Conservation (phyloP, 2,888 invertebrate species). For the Hoplodrina ambigua region DNA sequence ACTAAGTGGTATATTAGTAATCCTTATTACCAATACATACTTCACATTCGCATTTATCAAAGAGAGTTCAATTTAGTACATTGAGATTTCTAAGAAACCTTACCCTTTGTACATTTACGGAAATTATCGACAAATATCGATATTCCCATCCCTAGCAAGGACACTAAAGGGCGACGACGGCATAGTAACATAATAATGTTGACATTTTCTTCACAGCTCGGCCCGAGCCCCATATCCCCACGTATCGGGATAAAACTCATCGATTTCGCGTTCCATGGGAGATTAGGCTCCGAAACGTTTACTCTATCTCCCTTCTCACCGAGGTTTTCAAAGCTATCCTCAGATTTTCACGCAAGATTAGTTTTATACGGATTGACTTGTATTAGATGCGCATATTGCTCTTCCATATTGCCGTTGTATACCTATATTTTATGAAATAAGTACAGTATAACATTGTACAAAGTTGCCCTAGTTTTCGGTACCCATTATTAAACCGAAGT, state of each 20-base stretch:
- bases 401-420: background rate
- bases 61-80: no score
- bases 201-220: slow-evolving; percentile 79
- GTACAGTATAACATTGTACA: background rate
- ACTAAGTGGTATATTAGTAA: no score
- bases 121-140: slow-evolving; percentile 48
- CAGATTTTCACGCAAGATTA: slow-evolving; percentile 78
- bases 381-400: slow-evolving; percentile 30
- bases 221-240: slow-evolving; percentile 61
- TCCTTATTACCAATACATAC: no score
- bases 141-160: slow-evolving; percentile 48
- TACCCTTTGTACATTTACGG: no score
- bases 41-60: no score
- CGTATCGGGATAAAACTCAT: slow-evolving; percentile 74
- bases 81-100: no score
- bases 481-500: no score
- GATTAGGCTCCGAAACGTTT: slow-evolving; percentile 81
- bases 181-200: slow-evolving; percentile 80
- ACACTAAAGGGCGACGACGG: slow-evolving; percentile 63
- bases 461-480: background rate
- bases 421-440: background rate
- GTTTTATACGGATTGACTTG: slow-evolving; percentile 57
- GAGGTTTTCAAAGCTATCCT: slow-evolving; percentile 59
- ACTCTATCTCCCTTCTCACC: slow-evolving; percentile 68
- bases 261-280: slow-evolving; percentile 82